These are phyloP conservation scores for Cynodonichthys magdalenae DNA, from an alignment of 2,797 vertebrate species.

Conservation along the genomic window DNA sequence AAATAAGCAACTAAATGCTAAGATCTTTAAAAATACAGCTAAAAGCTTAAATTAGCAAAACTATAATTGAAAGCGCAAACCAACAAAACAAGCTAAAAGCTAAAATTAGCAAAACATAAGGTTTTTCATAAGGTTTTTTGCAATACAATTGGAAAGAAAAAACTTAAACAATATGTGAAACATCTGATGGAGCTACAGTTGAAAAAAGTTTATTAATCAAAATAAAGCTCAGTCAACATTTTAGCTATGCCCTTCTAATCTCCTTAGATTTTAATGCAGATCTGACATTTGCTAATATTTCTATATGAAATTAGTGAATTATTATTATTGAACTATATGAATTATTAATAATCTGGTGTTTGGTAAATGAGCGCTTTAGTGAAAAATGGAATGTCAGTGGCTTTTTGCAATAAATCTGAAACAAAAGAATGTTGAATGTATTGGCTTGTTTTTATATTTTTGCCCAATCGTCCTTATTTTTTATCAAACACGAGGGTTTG, in stretches of 20 bases:
- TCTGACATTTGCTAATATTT: neutral
- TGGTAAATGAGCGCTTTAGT: conserved; percentile 7
- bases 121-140: no score
- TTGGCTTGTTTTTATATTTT: conserved; percentile 9
- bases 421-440: conserved; percentile 9
- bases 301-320: no score
- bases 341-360: neutral
- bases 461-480: neutral
- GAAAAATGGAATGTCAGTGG: neutral
- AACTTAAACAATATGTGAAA: neutral
- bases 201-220: neutral
- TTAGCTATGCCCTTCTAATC: neutral
- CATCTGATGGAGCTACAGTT: neutral
- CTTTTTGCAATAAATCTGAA: conserved; percentile 15
- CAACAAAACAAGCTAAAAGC: no score
- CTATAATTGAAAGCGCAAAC: no score
- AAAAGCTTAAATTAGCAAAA: no score
- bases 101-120: no score
- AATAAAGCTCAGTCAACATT: neutral
- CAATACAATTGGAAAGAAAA: no score
- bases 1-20: no score
- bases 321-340: no score
- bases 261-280: neutral
- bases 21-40: no score
- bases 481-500: neutral